phyloP scores from a whole-genome alignment of 2,888 invertebrate genomes.

The Chaetoderma sp. region DNA sequence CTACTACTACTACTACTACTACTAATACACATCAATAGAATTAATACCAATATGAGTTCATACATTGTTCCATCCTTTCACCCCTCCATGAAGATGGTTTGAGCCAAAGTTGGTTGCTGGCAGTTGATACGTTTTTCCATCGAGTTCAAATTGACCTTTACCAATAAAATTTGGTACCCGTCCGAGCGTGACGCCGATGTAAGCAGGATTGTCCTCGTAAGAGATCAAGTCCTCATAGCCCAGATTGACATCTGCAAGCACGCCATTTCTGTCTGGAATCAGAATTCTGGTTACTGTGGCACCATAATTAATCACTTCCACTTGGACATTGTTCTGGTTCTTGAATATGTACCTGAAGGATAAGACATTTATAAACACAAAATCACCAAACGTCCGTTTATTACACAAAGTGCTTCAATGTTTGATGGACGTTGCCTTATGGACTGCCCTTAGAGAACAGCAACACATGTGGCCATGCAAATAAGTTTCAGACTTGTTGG shows the following conservation, averaged over 20 bases:
- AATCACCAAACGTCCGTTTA: too few species aligned
- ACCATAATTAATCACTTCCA: constrained; percentile 80
- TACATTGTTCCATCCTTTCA: neutral
- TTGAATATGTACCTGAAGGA: constrained; percentile 79
- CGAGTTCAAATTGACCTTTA: constrained; percentile 79
- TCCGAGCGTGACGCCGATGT: constrained; percentile 90
- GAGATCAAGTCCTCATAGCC: constrained; percentile 86
- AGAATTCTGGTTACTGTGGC: constrained; percentile 83
- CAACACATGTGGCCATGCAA: too few species aligned
- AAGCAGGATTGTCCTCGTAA: constrained; percentile 73
- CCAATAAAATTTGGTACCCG: constrained; percentile 84
- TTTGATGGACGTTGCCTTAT: too few species aligned
- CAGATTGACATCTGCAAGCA: constrained; percentile 81
- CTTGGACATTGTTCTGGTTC: constrained; percentile 77
- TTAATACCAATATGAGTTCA: too few species aligned
- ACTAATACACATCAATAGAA: too few species aligned
- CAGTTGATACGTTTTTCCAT: constrained; percentile 79
- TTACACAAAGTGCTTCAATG: too few species aligned
- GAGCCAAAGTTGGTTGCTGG: neutral
- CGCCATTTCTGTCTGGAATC: constrained; percentile 81
- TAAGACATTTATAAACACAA: too few species aligned
- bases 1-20: too few species aligned
- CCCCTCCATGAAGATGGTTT: neutral
- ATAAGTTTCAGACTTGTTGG: too few species aligned
- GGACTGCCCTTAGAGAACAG: too few species aligned